These are phyloP conservation scores for Pyrochroa serraticornis DNA, from an alignment of 2,888 invertebrate genomes.

Conservation along the genomic window DNA sequence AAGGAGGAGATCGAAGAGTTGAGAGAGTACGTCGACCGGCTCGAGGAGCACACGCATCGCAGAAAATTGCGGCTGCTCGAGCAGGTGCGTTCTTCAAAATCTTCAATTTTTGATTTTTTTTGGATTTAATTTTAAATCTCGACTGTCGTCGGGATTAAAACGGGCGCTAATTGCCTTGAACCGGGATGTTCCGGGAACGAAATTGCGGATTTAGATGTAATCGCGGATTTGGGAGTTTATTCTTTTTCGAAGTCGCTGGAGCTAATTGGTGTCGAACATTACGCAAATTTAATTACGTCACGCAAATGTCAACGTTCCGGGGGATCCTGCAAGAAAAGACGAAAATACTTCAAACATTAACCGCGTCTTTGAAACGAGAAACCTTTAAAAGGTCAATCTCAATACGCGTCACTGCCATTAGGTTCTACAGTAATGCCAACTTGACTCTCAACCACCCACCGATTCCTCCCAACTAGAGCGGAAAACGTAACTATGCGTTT, in stretches of 20 bases:
- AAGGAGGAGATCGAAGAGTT: constrained; percentile 94
- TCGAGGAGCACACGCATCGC: constrained; percentile 90
- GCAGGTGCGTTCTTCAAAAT: constrained; percentile 71
- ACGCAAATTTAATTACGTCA: not conserved
- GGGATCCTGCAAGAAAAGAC: too few relatives aligned
- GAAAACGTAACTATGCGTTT: too few relatives aligned
- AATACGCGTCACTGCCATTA: too few relatives aligned
- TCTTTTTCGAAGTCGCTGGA: not conserved
- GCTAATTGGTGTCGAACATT: not conserved
- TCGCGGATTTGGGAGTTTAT: not conserved
- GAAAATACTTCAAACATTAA: constrained; percentile 19
- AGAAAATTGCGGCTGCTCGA: constrained; percentile 88
- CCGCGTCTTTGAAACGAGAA: too few relatives aligned
- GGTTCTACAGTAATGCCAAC: too few relatives aligned
- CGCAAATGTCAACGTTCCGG: too few relatives aligned
- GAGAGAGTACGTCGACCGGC: constrained; percentile 88
- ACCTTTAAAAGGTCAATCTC: too few relatives aligned
- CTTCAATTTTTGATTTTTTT: not conserved
- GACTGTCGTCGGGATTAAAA: constrained; percentile 13
- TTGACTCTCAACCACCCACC: too few relatives aligned
- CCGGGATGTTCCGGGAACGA: constrained; percentile 10
- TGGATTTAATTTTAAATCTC: not conserved
- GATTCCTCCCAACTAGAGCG: too few relatives aligned
- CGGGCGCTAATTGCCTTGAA: constrained; percentile 25
- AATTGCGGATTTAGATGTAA: constrained; percentile 5